These are phyloP conservation scores for Cerastis rubricosa DNA, from an alignment of 2,888 invertebrate genomes.

Conservation along the genomic window DNA sequence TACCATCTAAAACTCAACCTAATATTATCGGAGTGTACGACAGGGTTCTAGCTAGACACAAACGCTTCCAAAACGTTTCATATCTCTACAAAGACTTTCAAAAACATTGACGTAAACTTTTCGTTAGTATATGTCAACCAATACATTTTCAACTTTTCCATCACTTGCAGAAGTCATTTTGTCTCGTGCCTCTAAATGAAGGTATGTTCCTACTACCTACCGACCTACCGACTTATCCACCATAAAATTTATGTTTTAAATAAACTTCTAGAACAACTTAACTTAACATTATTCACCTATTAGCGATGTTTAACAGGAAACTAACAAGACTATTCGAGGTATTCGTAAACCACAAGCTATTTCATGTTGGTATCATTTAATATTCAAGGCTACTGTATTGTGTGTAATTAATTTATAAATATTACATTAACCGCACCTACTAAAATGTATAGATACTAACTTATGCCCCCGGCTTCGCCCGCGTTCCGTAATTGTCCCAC, in stretches of 20 bases:
- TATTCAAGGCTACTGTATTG: conserved; percentile 46
- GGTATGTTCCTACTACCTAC: neutral
- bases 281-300: neutral
- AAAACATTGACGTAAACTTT: neutral
- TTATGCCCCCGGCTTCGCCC: neutral
- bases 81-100: neutral
- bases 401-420: conserved; percentile 21
- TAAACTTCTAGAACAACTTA: neutral
- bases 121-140: neutral
- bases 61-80: neutral
- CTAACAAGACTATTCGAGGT: conserved; percentile 37
- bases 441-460: neutral
- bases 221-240: no score
- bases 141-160: neutral
- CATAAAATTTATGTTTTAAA: neutral
- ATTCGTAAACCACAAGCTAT: conserved; percentile 38
- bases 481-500: neutral
- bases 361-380: conserved; percentile 27
- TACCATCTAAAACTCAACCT: neutral
- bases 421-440: conserved; percentile 2
- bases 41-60: neutral
- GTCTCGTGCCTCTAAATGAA: neutral
- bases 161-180: neutral
- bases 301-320: conserved; percentile 42
- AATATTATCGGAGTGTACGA: neutral